These are phyloP conservation scores for Drosophila watanabei DNA, from an alignment of 1,140 invertebrate species.

Conservation along the genomic window DNA sequence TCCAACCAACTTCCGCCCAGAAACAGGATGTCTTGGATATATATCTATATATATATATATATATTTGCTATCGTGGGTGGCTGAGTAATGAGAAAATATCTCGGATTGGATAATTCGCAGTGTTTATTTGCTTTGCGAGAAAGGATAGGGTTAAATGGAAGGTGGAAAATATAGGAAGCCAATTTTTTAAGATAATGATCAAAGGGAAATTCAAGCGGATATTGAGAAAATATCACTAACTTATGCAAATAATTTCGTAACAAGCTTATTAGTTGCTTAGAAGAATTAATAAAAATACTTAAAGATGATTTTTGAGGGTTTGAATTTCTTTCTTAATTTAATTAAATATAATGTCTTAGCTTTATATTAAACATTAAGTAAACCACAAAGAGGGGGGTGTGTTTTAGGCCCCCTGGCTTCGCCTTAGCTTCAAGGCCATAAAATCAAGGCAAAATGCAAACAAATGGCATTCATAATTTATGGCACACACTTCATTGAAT, in stretches of 20 bases:
- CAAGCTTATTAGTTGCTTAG: no score
- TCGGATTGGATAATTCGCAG: constrained; percentile 5
- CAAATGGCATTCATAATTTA: constrained; percentile 83
- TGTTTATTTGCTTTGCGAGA: not conserved
- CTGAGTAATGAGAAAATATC: constrained; percentile 42
- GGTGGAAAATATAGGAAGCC: not conserved
- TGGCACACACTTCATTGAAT: constrained; percentile 82
- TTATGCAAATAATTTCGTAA: no score
- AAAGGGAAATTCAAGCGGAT: not conserved
- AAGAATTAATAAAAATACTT: not conserved
- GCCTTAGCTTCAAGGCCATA: constrained; percentile 51
- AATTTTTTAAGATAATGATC: not conserved
- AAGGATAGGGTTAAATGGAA: constrained; percentile 1
- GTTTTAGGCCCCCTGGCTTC: constrained; percentile 8
- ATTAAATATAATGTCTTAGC: not conserved
- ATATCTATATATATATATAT: not conserved
- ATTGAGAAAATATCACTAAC: no score
- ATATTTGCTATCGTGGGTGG: constrained; percentile 14
- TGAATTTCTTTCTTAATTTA: not conserved
- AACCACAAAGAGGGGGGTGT: constrained; percentile 7
- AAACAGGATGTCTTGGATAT: constrained; percentile 41
- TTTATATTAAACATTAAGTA: constrained; percentile 7
- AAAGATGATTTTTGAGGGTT: not conserved
- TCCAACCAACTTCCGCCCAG: constrained; percentile 44
- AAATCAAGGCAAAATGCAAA: constrained; percentile 70